phyloP scores from a whole-genome alignment of 30 jellyfish, hydroid and myxozoan genomes.

The Pseudorhiza aurosa region DNA sequence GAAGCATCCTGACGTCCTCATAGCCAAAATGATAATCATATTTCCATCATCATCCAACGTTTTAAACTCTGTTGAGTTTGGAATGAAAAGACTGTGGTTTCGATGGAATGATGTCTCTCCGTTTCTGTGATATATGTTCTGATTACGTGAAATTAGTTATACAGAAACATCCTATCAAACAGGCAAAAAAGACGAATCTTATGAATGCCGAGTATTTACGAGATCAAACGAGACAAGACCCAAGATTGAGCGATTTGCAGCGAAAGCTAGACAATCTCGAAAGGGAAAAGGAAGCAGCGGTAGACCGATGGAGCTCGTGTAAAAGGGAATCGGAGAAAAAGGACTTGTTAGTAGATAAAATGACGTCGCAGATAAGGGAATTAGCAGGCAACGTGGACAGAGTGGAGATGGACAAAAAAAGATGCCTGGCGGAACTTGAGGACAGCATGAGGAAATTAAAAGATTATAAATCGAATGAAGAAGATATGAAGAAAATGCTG shows the following conservation, averaged over 20 bases:
- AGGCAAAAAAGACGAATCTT: constrained; percentile 28
- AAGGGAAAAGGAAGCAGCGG: constrained; percentile 17
- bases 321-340: constrained; percentile 55
- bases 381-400: constrained; percentile 37
- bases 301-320: constrained; percentile 9
- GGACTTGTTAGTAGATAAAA: constrained; percentile 47
- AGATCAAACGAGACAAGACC: constrained; percentile 30
- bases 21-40: no score
- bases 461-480: constrained; percentile 32
- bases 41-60: no score
- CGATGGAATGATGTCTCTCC: no score
- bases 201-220: constrained; percentile 34
- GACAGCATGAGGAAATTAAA: constrained; percentile 51
- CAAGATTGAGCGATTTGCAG: constrained; percentile 27
- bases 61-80: no score
- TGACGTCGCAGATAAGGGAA: constrained; percentile 68
- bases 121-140: no score
- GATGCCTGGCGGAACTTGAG: constrained; percentile 37
- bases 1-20: no score
- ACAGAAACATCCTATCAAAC: no score
- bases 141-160: no score
- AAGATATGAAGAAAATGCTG: constrained; percentile 39
- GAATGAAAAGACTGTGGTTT: no score
- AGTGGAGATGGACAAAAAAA: constrained; percentile 64
- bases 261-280: constrained; percentile 39